Percentiles rank a stretch among this genome's conserved stretches.
These are phyloP conservation scores for Macrosteles quadrilineatus DNA, from an alignment of 1,140 invertebrate species.

Conservation along the genomic window DNA sequence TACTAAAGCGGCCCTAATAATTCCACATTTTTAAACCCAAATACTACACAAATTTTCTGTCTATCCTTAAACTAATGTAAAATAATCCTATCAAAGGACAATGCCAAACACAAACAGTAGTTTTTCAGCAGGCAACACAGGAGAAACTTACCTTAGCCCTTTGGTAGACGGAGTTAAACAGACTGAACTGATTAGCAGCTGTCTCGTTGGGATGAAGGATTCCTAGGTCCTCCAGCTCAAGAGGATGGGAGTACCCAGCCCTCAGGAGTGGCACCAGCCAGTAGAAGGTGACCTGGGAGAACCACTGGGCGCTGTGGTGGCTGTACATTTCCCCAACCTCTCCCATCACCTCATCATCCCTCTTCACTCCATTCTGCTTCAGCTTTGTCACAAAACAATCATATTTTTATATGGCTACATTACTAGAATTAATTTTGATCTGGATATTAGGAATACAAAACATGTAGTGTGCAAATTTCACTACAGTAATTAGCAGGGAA, in stretches of 20 bases:
- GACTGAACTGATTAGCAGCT: constrained; percentile 55
- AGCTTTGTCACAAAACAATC: background rate
- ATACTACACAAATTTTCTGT: too few species aligned
- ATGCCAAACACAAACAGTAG: too few species aligned
- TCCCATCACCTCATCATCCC: constrained; percentile 22
- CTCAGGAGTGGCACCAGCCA: constrained; percentile 71
- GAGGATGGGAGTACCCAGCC: constrained; percentile 63
- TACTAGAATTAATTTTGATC: background rate
- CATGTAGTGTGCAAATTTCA: background rate
- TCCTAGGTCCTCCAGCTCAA: constrained; percentile 70
- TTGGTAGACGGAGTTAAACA: constrained; percentile 56
- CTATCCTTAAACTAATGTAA: too few species aligned
- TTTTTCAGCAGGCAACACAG: too few species aligned
- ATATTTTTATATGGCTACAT: background rate
- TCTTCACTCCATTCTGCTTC: background rate
- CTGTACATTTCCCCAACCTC: constrained; percentile 46
- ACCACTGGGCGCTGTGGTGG: constrained; percentile 63
- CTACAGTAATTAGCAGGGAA: background rate
- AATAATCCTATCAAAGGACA: too few species aligned
- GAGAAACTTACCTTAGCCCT: too few species aligned
- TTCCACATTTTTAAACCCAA: too few species aligned
- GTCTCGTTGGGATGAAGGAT: constrained; percentile 65
- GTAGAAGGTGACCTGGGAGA: constrained; percentile 73
- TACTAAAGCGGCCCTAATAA: too few species aligned
- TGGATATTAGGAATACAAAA: background rate